Conservation (phyloP, 2,113 vertebrate genomes). For the Syngnathus scovelli region DNA sequence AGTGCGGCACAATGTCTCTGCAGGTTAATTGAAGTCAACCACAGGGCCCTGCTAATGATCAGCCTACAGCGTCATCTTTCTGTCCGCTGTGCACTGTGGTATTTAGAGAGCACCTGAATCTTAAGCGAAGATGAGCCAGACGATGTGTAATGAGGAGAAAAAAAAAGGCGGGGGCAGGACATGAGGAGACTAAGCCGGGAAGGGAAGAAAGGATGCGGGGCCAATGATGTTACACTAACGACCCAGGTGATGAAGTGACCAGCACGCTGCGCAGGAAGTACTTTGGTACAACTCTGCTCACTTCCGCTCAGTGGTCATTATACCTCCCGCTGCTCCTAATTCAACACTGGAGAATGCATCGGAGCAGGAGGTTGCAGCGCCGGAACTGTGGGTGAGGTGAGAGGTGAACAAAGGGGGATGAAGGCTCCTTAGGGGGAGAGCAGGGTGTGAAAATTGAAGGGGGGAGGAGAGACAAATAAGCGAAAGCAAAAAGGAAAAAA, state of each 20-base stretch:
- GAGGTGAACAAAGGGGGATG: neutral
- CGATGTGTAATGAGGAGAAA: neutral
- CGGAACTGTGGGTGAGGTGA: conserved; percentile 50
- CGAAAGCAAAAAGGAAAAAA: neutral
- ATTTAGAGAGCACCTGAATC: conserved; percentile 41
- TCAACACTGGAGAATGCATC: conserved; percentile 59
- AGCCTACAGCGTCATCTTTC: conserved; percentile 45
- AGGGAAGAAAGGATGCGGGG: neutral
- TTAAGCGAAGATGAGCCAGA: conserved; percentile 27
- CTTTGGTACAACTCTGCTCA: conserved; percentile 46
- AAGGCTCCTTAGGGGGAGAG: neutral
- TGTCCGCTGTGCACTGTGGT: conserved; percentile 43
- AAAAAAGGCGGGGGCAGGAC: neutral
- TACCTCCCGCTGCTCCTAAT: conserved; percentile 28
- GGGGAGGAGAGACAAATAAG: neutral
- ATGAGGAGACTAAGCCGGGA: neutral
- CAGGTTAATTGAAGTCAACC: conserved; percentile 63
- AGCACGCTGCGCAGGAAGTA: conserved; percentile 53
- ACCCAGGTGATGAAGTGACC: conserved; percentile 52
- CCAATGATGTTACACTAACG: conserved; percentile 31
- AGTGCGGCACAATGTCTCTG: conserved; percentile 32
- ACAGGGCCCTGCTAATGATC: conserved; percentile 58
- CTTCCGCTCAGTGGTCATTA: conserved; percentile 56
- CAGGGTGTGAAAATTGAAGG: neutral
- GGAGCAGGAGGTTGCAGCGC: conserved; percentile 33